phyloP scores from a whole-genome alignment of 2,797 vertebrate species.

The Semotilus atromaculatus region DNA sequence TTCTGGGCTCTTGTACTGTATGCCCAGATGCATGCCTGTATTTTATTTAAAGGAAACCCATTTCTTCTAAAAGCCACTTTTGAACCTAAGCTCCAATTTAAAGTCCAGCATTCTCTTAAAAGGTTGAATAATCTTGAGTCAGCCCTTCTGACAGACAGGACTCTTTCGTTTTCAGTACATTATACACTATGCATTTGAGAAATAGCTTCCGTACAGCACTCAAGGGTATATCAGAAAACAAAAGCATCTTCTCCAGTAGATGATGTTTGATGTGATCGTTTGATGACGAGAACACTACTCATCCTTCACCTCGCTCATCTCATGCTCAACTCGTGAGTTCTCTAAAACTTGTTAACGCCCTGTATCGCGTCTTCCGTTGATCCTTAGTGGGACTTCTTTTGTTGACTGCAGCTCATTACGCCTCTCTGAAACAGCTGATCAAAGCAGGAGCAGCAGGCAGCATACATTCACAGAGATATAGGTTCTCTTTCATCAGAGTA shows the following conservation, averaged over 20 bases:
- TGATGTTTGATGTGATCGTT: constrained; percentile 6
- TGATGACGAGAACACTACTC: not conserved
- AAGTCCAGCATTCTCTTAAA: constrained; percentile 6
- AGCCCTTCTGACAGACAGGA: constrained; percentile 4
- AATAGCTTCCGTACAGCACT: not conserved
- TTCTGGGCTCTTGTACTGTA: not conserved
- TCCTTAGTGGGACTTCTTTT: not conserved
- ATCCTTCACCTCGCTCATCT: constrained; percentile 4
- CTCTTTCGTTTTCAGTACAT: not conserved
- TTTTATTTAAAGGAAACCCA: not conserved
- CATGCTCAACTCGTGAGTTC: not conserved
- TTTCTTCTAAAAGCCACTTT: constrained; percentile 22
- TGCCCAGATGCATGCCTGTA: not conserved
- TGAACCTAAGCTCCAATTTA: not conserved
- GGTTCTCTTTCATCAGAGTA: constrained; percentile 18
- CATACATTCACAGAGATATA: constrained; percentile 1
- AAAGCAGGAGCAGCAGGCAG: constrained; percentile 11
- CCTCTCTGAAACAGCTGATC: not conserved
- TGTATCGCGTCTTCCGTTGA: not conserved
- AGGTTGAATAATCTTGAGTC: not conserved
- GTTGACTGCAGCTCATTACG: constrained; percentile 40
- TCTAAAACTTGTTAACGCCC: not conserved
- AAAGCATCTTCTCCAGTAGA: not conserved
- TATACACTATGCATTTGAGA: not conserved
- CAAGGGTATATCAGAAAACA: not conserved